These are phyloP conservation scores for Microtus montanus DNA, from an alignment of 2,113 vertebrate genomes.

Conservation along the genomic window DNA sequence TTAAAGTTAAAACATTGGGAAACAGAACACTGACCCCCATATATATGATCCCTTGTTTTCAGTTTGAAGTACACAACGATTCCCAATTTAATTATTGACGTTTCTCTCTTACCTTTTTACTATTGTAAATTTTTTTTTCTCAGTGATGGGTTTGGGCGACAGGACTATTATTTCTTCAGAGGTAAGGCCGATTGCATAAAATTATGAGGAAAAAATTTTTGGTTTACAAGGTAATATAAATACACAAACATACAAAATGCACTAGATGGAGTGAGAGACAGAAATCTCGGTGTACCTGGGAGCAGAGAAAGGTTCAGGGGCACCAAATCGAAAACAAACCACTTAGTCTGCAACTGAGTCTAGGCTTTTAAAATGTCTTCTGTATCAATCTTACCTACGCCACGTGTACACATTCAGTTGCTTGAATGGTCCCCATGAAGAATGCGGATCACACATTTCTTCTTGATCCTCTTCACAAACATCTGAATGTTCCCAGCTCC, in stretches of 20 bases:
- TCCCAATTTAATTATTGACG: neutral
- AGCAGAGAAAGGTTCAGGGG: neutral
- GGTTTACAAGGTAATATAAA: constrained; percentile 20
- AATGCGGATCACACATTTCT: neutral
- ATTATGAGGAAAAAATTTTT: neutral
- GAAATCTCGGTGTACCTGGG: neutral
- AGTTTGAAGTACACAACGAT: neutral
- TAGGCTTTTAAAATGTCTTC: neutral
- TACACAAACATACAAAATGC: neutral
- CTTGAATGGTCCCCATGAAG: no score
- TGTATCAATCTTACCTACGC: neutral
- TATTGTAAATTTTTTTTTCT: neutral
- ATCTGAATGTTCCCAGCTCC: neutral
- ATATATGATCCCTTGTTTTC: neutral
- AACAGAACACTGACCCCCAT: neutral
- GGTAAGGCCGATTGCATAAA: neutral
- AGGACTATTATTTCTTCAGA: constrained; percentile 26
- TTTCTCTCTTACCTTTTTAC: neutral
- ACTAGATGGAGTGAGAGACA: neutral
- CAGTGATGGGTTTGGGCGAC: neutral
- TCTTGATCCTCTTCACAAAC: neutral
- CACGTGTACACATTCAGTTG: rapidly evolving
- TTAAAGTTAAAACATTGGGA: neutral
- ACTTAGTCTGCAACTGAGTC: neutral
- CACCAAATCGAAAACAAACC: neutral